Evolutionary conservation across 2,797 vertebrate genomes (phyloP), one percentile per base, ranked within the genome.

Genomic region (Myripristis jacobus): DNA sequence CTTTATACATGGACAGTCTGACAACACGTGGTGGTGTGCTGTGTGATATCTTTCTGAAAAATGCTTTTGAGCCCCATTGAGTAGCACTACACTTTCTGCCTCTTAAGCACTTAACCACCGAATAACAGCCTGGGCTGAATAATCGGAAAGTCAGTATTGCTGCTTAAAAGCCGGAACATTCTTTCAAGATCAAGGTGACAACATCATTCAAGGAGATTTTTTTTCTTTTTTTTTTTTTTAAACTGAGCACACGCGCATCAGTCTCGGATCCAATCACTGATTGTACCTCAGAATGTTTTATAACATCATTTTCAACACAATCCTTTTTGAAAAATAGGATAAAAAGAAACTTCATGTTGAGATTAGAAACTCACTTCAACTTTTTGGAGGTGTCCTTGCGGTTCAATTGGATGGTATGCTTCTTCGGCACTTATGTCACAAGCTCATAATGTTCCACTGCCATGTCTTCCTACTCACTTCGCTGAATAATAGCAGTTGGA

Each of bases 401-500:
- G 4, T 53, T 57, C 13, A 9, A 0, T 11, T 15, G 34, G 34
- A 11, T 13, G 11, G 12, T 3, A 4, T 38, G 9, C 11, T 29
- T 29, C 27, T 6, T 29, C 27, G 27, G 27, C 27, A 29, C 27
- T 29, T 6, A 29, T 29, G 27, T 43, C 8, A 9, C 16, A 4
- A 43, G 19, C 53, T 44, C 27, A 38, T 12, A 16, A 1, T 15
- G 11, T 12, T 24, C 10, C 10, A 16, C 21, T 34, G 51, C 18
- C 22, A 41, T 41, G 21, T 61, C 50, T 36, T 52, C 53, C 11
- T 3, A 21, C 29, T 52, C 44, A 46, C 55, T 55, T 56, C 66
- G 41, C 64, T 62, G 64, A 70, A 52, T 47, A 44, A 4, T 16
- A 44, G 44, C 44, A 70, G 7, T 19, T 73, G 6, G 29, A 53